Conservation (phyloP, 2,888 invertebrate species). For the Coelinius sp. region DNA sequence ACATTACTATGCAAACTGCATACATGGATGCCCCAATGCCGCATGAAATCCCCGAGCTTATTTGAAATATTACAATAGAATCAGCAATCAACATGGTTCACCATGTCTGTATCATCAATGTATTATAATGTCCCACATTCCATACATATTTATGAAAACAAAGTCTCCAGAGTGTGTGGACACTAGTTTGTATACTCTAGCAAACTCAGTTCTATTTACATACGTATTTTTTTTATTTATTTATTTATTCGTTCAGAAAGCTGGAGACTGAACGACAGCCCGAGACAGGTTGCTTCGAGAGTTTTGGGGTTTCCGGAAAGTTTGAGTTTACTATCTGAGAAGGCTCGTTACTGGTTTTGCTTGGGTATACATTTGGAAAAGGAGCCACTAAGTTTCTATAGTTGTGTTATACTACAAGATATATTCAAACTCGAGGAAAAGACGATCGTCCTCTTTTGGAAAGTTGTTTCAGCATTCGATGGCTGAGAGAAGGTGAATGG, state of each 20-base stretch:
- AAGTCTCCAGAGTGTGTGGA: background rate
- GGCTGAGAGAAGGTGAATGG: constrained; percentile 1
- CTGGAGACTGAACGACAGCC: background rate
- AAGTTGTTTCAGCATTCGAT: constrained; percentile 21
- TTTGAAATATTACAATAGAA: constrained; percentile 58
- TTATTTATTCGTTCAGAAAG: background rate
- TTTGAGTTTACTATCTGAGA: constrained; percentile 31
- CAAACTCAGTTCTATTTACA: constrained; percentile 2
- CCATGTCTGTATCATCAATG: background rate
- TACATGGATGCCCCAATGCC: background rate
- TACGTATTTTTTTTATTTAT: background rate
- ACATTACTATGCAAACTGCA: constrained; percentile 18
- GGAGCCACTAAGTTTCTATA: constrained; percentile 31
- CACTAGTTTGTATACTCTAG: background rate
- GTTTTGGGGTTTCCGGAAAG: constrained; percentile 15
- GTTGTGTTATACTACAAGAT: constrained; percentile 10
- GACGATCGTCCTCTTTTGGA: constrained; percentile 12
- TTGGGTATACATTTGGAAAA: background rate
- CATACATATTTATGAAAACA: constrained; percentile 42
- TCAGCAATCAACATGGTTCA: constrained; percentile 51
- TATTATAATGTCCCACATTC: constrained; percentile 3
- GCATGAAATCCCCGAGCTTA: constrained; percentile 19
- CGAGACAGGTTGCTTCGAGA: background rate
- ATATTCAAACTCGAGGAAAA: background rate
- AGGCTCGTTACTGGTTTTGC: constrained; percentile 17